These are phyloP conservation scores for Calephelis nemesis DNA, from an alignment of 1,140 invertebrate species.

Conservation along the genomic window DNA sequence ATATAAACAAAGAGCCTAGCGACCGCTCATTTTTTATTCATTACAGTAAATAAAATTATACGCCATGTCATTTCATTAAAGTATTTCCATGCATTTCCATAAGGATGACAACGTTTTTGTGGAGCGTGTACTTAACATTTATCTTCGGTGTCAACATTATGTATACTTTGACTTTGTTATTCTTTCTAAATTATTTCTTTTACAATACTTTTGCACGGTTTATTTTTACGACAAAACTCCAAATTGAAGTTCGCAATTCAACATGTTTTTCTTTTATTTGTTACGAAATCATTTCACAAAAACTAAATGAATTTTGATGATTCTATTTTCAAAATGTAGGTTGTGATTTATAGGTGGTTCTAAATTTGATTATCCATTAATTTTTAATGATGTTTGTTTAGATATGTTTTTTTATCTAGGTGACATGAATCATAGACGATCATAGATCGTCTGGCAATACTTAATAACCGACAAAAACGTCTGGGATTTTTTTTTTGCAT, in stretches of 20 bases:
- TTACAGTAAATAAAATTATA: slow-evolving; percentile 48
- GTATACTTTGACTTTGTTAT: slow-evolving; percentile 5
- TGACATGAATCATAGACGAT: too few species aligned
- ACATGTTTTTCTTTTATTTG: neutral
- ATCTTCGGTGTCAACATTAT: slow-evolving; percentile 19
- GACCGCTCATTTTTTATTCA: slow-evolving; percentile 45
- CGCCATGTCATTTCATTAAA: slow-evolving; percentile 42
- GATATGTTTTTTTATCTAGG: too few species aligned
- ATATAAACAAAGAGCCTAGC: slow-evolving; percentile 22
- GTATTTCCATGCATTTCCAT: slow-evolving; percentile 36
- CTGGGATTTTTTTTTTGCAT: too few species aligned
- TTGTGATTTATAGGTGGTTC: too few species aligned
- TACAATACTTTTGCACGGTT: neutral
- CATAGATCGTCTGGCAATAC: accelerated
- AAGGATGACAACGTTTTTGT: slow-evolving; percentile 36
- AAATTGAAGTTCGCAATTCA: too few species aligned
- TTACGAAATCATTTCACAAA: neutral
- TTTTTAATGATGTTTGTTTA: too few species aligned
- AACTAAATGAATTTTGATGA: too few species aligned
- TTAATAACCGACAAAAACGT: too few species aligned
- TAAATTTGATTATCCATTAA: too few species aligned
- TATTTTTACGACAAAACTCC: too few species aligned
- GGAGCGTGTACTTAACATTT: slow-evolving; percentile 18
- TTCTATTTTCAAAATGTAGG: too few species aligned
- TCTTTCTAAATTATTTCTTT: slow-evolving; percentile 2